phyloP scores from a whole-genome alignment of 2,888 invertebrate species.

The Oligia latruncula region DNA sequence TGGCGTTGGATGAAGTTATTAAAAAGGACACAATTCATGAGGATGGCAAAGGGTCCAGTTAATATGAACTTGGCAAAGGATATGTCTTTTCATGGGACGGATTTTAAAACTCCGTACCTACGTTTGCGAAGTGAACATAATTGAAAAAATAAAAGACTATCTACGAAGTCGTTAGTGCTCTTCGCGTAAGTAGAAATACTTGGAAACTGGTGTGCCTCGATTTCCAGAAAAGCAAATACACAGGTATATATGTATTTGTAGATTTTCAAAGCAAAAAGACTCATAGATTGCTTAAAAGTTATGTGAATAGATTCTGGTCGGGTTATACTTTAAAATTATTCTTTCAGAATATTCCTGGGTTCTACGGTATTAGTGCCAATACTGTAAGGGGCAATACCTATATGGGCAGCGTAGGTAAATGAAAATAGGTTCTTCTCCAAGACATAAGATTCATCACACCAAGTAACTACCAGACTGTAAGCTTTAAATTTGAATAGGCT shows the following conservation, averaged over 20 bases:
- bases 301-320: background rate
- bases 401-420: background rate
- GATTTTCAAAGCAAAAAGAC: background rate
- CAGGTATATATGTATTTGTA: no score
- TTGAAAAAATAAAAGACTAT: slow-evolving; percentile 14
- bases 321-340: background rate
- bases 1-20: background rate
- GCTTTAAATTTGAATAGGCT: background rate
- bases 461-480: background rate
- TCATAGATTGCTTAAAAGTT: background rate
- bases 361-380: background rate
- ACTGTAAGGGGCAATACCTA: background rate
- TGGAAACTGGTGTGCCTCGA: background rate
- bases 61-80: background rate
- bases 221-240: background rate
- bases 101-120: slow-evolving; percentile 2
- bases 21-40: slow-evolving; percentile 11
- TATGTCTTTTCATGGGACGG: slow-evolving; percentile 4
- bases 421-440: background rate
- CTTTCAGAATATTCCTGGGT: background rate
- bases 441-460: background rate
- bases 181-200: background rate
- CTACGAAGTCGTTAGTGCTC: slow-evolving; percentile 17
- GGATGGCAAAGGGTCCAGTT: background rate
- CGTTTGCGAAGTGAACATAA: background rate